Percentiles rank a stretch among this genome's conserved stretches.
Conservation (phyloP, 2,797 vertebrate genomes). For the Macrochelys suwanniensis region DNA sequence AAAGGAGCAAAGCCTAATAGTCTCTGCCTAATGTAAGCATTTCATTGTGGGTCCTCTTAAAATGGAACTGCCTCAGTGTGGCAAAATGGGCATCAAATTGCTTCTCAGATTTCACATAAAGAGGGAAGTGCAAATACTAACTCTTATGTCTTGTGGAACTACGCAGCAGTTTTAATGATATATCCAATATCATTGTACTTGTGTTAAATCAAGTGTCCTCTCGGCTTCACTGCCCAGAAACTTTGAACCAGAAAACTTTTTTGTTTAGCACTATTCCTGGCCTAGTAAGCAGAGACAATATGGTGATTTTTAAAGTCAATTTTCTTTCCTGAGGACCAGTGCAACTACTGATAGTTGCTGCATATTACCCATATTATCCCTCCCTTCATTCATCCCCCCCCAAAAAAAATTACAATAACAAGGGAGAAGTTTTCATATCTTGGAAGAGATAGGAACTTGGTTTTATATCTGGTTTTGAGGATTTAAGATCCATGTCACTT, state of each 20-base stretch:
- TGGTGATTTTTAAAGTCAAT: background rate
- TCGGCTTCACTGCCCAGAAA: background rate
- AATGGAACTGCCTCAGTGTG: background rate
- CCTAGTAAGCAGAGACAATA: background rate
- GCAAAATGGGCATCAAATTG: background rate
- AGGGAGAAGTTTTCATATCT: background rate
- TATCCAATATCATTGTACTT: background rate
- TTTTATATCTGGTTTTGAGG: background rate
- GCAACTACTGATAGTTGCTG: background rate
- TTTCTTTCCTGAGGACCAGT: background rate
- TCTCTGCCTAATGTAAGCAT: slow-evolving; percentile 21
- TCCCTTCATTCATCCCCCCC: background rate
- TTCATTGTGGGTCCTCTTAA: slow-evolving; percentile 17
- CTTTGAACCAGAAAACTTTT: background rate
- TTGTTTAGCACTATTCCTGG: background rate
- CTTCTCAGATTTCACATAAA: background rate
- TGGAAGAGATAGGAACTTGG: background rate
- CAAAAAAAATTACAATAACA: background rate
- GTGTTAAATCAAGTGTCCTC: background rate
- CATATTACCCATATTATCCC: background rate
- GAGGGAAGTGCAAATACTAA: background rate
- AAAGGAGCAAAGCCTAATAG: background rate
- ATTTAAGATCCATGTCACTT: background rate
- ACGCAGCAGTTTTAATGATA: background rate
- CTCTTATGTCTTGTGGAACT: background rate